Evolutionary conservation across 2,797 vertebrate species (phyloP).

Genomic region (Telmatherina bonti): DNA sequence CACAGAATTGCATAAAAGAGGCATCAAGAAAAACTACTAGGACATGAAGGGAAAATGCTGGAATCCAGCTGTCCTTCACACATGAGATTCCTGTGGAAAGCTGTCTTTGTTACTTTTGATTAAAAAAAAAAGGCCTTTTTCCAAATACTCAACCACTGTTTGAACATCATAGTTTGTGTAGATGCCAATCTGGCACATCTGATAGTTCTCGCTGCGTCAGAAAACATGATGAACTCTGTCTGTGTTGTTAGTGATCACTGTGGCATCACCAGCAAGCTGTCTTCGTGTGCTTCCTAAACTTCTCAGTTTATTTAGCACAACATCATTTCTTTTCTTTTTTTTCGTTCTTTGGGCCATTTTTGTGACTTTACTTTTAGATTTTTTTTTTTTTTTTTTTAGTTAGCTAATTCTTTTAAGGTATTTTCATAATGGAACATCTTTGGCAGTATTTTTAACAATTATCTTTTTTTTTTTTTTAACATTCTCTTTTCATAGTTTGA

Average conservation of each 20-base stretch:
- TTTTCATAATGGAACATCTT: conserved; percentile 41
- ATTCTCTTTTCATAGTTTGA: conserved; percentile 16
- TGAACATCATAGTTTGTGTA: conserved; percentile 19
- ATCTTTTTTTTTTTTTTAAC: conserved; percentile 22
- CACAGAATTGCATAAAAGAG: conserved; percentile 15
- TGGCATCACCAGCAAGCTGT: conserved; percentile 57
- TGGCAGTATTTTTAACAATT: conserved; percentile 26
- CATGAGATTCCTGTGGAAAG: conserved; percentile 24
- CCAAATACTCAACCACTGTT: conserved; percentile 23
- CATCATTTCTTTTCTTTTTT: conserved; percentile 12
- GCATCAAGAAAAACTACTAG: conserved; percentile 15
- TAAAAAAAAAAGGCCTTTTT: background rate
- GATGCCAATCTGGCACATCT: conserved; percentile 4
- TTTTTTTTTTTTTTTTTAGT: conserved; percentile 48
- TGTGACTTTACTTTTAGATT: background rate
- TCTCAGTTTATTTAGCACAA: conserved; percentile 17
- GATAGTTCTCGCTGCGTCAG: conserved; percentile 34
- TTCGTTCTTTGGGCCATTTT: conserved; percentile 3
- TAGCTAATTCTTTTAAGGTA: conserved; percentile 49
- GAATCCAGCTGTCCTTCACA: conserved; percentile 25
- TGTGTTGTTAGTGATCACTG: conserved; percentile 44
- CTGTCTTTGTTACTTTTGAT: conserved; percentile 23
- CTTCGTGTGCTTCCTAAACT: conserved; percentile 21
- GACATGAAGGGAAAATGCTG: conserved; percentile 29
- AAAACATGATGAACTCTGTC: conserved; percentile 45